phyloP scores from a whole-genome alignment of 2,797 vertebrate species.

The Epinephelus awoara region DNA sequence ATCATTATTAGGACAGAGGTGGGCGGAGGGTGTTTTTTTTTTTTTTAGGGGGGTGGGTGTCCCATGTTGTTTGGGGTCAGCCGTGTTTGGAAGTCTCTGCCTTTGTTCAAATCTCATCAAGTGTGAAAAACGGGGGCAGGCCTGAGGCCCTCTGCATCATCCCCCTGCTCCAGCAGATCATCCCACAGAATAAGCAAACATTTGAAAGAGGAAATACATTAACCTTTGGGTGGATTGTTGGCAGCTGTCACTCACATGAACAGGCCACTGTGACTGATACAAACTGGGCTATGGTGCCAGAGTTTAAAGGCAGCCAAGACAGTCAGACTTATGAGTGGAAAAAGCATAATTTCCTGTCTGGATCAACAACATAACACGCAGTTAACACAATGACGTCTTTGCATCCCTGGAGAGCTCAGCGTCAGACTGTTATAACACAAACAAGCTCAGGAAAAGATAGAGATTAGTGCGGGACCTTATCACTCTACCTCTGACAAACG shows the following conservation, averaged over 20 bases:
- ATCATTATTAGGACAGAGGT: constrained; percentile 37
- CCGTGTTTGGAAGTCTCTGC: constrained; percentile 60
- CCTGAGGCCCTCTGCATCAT: constrained; percentile 48
- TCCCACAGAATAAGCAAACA: constrained; percentile 38
- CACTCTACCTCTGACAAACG: not conserved
- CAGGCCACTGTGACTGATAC: not conserved
- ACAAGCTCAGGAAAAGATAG: not conserved
- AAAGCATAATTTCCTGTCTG: constrained; percentile 27
- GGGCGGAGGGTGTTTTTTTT: not conserved
- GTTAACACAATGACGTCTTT: not conserved
- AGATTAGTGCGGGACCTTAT: not conserved
- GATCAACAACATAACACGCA: constrained; percentile 15
- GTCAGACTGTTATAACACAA: constrained; percentile 19
- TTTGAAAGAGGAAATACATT: constrained; percentile 8
- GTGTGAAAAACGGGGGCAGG: constrained; percentile 75
- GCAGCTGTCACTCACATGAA: constrained; percentile 3
- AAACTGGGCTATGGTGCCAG: not conserved
- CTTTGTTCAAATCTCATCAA: constrained; percentile 80
- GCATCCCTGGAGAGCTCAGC: not conserved
- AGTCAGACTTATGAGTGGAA: not conserved
- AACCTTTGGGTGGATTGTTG: not conserved
- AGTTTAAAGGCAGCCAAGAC: not conserved
- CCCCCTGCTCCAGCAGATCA: constrained; percentile 38
- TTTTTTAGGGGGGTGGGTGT: constrained; percentile 22
- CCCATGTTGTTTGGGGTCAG: constrained; percentile 77